These are phyloP conservation scores for Gastrophysa polygoni DNA, from an alignment of 2,888 invertebrate genomes.

Conservation along the genomic window DNA sequence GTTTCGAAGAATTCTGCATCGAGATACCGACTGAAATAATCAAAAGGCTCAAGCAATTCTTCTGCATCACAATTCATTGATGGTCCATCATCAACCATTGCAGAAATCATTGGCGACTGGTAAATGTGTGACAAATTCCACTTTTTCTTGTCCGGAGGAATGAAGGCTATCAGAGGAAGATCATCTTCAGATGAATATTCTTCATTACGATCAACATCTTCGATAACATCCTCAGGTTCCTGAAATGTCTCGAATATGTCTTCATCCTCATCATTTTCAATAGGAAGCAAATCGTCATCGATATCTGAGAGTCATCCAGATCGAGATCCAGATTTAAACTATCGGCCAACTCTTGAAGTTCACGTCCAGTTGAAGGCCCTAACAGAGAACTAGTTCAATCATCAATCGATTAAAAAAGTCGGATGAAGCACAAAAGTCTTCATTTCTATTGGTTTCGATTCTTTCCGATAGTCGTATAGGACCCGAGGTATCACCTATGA, in stretches of 20 bases:
- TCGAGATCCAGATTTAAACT: background rate
- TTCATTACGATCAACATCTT: background rate
- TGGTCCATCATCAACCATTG: background rate
- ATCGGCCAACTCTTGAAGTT: constrained; percentile 9
- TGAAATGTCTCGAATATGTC: background rate
- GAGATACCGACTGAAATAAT: constrained; percentile 14
- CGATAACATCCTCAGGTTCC: background rate
- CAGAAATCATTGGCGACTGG: background rate
- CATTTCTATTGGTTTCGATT: no score
- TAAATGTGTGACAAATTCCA: background rate
- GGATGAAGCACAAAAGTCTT: no score
- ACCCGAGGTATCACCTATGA: background rate
- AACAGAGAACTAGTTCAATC: background rate
- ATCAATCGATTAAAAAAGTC: background rate
- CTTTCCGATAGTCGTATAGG: background rate
- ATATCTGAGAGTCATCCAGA: background rate
- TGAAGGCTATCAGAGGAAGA: background rate
- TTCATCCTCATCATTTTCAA: background rate
- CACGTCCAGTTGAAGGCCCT: constrained; percentile 2
- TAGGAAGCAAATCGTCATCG: constrained; percentile 2
- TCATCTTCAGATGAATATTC: constrained; percentile 3
- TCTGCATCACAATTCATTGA: background rate
- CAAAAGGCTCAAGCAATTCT: constrained; percentile 4
- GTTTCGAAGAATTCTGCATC: constrained; percentile 8
- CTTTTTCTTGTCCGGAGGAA: background rate